Base-by-base conservation (phyloP, 2,888 invertebrate species). In the Amiota communis region DNA sequence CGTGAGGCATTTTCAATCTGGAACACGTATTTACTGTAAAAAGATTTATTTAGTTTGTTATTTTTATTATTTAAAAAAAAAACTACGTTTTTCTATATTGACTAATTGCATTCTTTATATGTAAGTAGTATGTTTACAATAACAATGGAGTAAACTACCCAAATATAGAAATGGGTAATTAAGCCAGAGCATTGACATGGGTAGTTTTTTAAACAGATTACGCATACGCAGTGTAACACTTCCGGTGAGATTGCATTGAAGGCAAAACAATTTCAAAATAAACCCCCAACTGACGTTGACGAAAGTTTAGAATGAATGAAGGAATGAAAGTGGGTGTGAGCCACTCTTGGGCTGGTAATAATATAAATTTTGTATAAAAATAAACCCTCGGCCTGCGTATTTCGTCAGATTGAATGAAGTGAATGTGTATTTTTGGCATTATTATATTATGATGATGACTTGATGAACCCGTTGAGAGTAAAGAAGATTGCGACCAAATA, bases 181-280 rank as follows among this genome's bases (percentile, higher is more conserved):
- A 20, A 59, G 20, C 0, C 53, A 51, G n/a, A 51, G 13, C 53
- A 51, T 3, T n/a, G n/a, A 51, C 53, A n/a, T 6, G 1, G 4
- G 53, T n/a, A 36, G 36, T 36, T 36, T 36, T 36, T 36, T 51
- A n/a, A 8, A 51, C n/a, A 15, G 47, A 68, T 68, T 68, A 53
- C 67, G 11, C 67, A 68, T 68, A 68, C 67, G 67, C 67, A 68
- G 3, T 53, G 53, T 68, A 13, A 36, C 17, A 68, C 47, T 68
- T 68, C 67, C 67, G 51, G 49, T 15, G 15, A 53, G 12, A 20
- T 13, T 65, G 48, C 48, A 68, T 11, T 9, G 17, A n/a, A n/a
- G n/a, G n/a, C n/a, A n/a, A n/a, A n/a, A n/a, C n/a, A n/a, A n/a
- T n/a, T n/a, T 9, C 12, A 15, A 20, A 15, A 59, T 12, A 57